phyloP scores from a whole-genome alignment of 2,797 vertebrate genomes.

The Pteropus rufus region DNA sequence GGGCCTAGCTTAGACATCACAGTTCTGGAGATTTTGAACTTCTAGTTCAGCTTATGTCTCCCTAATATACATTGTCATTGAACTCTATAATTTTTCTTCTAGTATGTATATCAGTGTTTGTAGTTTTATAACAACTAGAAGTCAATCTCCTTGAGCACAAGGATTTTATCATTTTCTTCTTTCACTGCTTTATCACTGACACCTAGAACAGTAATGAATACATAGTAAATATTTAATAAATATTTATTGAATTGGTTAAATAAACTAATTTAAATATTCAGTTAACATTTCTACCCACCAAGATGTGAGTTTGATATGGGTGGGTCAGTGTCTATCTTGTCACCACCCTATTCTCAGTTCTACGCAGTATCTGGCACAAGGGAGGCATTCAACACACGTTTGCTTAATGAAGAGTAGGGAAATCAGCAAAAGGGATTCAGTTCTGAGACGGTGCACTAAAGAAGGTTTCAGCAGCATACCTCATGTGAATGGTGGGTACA shows the following conservation, averaged over 20 bases:
- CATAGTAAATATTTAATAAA: neutral
- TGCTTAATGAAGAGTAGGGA: neutral
- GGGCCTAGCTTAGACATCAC: neutral
- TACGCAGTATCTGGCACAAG: neutral
- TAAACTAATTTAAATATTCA: neutral
- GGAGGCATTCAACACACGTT: neutral
- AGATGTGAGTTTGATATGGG: neutral
- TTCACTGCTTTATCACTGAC: neutral
- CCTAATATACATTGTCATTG: neutral
- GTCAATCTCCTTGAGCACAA: neutral
- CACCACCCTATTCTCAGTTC: neutral
- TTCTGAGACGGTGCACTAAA: neutral
- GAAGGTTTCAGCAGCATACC: neutral
- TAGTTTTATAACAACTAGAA: neutral
- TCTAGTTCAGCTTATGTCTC: neutral
- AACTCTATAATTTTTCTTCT: neutral
- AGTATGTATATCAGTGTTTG: neutral
- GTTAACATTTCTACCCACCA: neutral
- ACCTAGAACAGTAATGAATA: neutral
- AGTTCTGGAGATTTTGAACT: neutral
- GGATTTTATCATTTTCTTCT: neutral
- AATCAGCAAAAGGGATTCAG: neutral
- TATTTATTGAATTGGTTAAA: neutral
- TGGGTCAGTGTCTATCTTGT: neutral
- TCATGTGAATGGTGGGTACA: rapidly evolving